Conservation (phyloP, 2,797 vertebrate genomes). For the Esox masquinongy region DNA sequence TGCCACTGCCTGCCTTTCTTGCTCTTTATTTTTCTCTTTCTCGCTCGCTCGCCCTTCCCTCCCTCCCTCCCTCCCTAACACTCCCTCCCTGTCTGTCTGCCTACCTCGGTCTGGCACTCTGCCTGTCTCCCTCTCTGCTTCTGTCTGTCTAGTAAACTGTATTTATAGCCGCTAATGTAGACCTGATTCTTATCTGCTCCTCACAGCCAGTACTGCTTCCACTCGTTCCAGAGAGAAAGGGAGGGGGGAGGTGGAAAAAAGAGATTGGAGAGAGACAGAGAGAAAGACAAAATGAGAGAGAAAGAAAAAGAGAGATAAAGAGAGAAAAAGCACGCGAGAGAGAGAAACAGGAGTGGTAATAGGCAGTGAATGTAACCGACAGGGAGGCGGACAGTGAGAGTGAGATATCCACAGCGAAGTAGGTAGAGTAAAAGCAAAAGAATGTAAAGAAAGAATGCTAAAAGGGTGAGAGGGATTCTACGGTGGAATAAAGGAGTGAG, state of each 20-base stretch:
- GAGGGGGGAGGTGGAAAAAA: background rate
- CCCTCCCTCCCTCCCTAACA: too few species aligned
- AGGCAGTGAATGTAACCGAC: too few species aligned
- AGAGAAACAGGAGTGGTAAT: background rate
- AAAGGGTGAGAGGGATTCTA: background rate
- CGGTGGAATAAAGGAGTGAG: background rate
- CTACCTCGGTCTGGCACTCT: too few species aligned
- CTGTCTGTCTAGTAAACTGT: background rate
- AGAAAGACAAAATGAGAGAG: background rate
- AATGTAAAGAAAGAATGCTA: background rate
- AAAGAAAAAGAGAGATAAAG: background rate
- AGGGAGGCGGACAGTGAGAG: too few species aligned
- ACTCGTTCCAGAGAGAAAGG: background rate
- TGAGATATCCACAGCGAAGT: too few species aligned
- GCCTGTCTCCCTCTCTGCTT: background rate
- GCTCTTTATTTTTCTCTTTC: background rate
- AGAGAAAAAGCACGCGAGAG: background rate
- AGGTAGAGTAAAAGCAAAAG: too few species aligned
- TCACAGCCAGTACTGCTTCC: background rate
- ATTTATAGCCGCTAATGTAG: slow-evolving; percentile 15
- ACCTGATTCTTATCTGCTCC: slow-evolving; percentile 6
- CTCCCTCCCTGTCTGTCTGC: background rate
- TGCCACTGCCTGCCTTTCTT: background rate
- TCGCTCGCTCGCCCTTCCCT: background rate
- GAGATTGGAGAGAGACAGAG: background rate